Base-by-base conservation (phyloP, 2,888 invertebrate genomes). In the Harpagoxenus sublaevis region DNA sequence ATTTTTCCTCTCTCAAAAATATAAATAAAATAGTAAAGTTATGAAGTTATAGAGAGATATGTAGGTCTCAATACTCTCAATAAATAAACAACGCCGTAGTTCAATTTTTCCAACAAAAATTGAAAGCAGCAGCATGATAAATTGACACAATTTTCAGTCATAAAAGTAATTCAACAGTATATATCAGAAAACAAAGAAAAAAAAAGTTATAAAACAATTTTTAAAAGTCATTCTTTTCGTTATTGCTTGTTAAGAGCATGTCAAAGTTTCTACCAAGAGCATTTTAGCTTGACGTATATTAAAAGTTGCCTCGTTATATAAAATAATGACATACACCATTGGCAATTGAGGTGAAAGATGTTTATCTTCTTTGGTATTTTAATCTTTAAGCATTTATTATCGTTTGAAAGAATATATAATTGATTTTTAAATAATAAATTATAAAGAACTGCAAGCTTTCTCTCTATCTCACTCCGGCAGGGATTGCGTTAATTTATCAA, bases 211-310 rank as follows among this genome's bases (percentile, higher is more conserved):
- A 65, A 70, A 53, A 48, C 10, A 45, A 70, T 18, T 79, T 60
- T 60, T 15, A 8, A 42, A 45, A 68, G 6, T 70, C 3, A 23
- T 45, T 57, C 15, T 45, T 0, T 31, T 45, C 31, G 35, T 45
- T 68, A 57, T 79, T 60, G 35, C 8, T 60, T 35, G 31, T 68
- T 18, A 45, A 79, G 57, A 57, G 3, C 23, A 35, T 23, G 23
- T 68, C 42, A 66, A 57, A 9, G 31, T 31, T 66, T 66, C 5
- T 55, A 8, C 1, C n/a, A 45, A 42, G 23, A 68, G 6, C 35
- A 31, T 45, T 68, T 79, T 5, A 35, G 35, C 18, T 60, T n/a
- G 18, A 57, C 9, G 15, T 42, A 15, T 15, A 68, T 35, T n/a
- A 68, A 78, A 79, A 57, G 15, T 55, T 39, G 18, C 3, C 31